phyloP scores from a whole-genome alignment of 1,140 invertebrate species.

The Oryctes rhinoceros region DNA sequence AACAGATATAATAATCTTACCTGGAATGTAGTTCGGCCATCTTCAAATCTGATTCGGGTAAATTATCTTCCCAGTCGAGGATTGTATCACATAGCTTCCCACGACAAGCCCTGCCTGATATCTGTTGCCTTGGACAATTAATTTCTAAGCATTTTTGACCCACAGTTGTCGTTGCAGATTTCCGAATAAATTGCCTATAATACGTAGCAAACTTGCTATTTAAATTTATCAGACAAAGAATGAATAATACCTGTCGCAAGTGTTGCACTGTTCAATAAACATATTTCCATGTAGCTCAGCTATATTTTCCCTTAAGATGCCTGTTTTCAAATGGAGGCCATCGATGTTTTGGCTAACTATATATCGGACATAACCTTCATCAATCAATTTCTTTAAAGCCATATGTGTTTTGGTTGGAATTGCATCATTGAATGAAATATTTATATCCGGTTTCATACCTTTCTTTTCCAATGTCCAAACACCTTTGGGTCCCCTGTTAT shows the following conservation, averaged over 20 bases:
- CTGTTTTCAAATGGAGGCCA: slow-evolving; percentile 93
- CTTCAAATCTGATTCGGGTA: slow-evolving; percentile 90
- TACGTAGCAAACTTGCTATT: slow-evolving; percentile 46
- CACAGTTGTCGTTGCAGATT: slow-evolving; percentile 83
- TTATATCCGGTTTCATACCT: slow-evolving; percentile 85
- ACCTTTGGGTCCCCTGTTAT: slow-evolving; percentile 86
- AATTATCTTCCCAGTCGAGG: slow-evolving; percentile 97
- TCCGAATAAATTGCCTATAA: slow-evolving; percentile 84
- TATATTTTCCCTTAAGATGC: slow-evolving; percentile 79
- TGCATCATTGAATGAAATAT: slow-evolving; percentile 91
- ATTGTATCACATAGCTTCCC: slow-evolving; percentile 90
- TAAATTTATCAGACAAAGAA: neutral
- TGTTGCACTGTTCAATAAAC: slow-evolving; percentile 93
- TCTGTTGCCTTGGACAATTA: slow-evolving; percentile 72
- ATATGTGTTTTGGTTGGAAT: slow-evolving; percentile 94
- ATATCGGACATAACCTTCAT: slow-evolving; percentile 81
- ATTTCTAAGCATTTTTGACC: slow-evolving; percentile 88
- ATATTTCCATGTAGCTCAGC: slow-evolving; percentile 98
- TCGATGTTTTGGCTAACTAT: slow-evolving; percentile 98
- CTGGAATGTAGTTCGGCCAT: slow-evolving; percentile 88
- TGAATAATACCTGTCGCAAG: slow-evolving; percentile 74
- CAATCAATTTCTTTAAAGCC: slow-evolving; percentile 85
- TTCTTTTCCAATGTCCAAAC: slow-evolving; percentile 98
- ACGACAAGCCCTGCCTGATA: slow-evolving; percentile 76
- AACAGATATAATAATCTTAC: neutral